phyloP scores from a whole-genome alignment of 1,140 invertebrate genomes.

The Liolophura sinensis region DNA sequence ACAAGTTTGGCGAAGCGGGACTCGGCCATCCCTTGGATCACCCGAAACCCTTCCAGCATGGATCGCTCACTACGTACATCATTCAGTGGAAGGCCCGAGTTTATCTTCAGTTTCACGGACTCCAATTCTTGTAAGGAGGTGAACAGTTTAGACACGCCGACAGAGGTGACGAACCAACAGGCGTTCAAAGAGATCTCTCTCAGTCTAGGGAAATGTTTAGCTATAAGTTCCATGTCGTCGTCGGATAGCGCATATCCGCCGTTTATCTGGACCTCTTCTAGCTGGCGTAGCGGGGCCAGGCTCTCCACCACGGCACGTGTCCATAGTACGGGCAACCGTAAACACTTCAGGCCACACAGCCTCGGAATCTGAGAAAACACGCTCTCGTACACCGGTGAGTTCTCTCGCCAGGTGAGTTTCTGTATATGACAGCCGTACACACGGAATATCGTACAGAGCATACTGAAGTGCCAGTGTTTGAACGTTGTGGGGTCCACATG shows the following conservation, averaged over 20 bases:
- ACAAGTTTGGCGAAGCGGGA: slow-evolving; percentile 18
- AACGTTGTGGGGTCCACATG: slow-evolving; percentile 38
- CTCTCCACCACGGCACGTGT: slow-evolving; percentile 36
- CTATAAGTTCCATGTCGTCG: slow-evolving; percentile 32
- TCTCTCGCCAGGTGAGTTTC: slow-evolving; percentile 41
- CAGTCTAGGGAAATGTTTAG: slow-evolving; percentile 32
- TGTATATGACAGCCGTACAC: slow-evolving; percentile 46
- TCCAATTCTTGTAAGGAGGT: slow-evolving; percentile 28
- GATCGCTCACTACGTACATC: slow-evolving; percentile 42
- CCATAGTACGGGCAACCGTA: slow-evolving; percentile 48
- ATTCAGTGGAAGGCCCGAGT: slow-evolving; percentile 40
- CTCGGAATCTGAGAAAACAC: slow-evolving; percentile 40
- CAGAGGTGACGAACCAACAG: slow-evolving; percentile 42
- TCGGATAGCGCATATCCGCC: slow-evolving; percentile 43
- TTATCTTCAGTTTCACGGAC: slow-evolving; percentile 44
- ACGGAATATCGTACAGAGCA: slow-evolving; percentile 41
- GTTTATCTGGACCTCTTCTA: slow-evolving; percentile 46
- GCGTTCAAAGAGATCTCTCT: slow-evolving; percentile 44
- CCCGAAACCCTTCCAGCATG: slow-evolving; percentile 35
- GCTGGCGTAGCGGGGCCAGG: slow-evolving; percentile 22
- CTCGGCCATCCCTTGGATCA: slow-evolving; percentile 25
- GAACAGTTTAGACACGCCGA: slow-evolving; percentile 29
- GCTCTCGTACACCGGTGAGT: slow-evolving; percentile 44
- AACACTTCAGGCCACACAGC: slow-evolving; percentile 33
- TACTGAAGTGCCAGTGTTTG: slow-evolving; percentile 36